Percentiles rank a stretch among this genome's conserved stretches.
Conservation (phyloP, 2,113 vertebrate genomes). For the Mastomys natalensis region DNA sequence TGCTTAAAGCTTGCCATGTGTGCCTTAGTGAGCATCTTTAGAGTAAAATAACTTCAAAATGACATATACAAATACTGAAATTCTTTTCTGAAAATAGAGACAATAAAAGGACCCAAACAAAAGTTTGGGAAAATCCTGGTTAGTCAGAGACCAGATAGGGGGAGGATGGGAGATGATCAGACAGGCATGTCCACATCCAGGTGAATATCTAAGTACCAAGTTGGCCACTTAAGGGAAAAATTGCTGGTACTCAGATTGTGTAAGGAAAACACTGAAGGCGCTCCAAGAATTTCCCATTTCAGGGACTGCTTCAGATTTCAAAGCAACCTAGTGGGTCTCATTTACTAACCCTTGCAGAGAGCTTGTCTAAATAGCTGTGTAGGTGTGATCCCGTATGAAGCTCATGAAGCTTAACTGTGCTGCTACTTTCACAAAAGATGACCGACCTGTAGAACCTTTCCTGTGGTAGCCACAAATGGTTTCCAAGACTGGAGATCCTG, state of each 20-base stretch:
- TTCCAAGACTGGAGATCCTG: not conserved
- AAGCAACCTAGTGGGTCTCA: not conserved
- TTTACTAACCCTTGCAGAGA: not conserved
- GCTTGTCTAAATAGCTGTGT: not conserved
- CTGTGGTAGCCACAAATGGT: not conserved
- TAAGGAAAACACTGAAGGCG: not conserved
- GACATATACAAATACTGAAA: too few relatives aligned
- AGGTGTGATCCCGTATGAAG: too few relatives aligned
- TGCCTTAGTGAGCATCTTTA: not conserved
- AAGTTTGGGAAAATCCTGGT: too few relatives aligned
- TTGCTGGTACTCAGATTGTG: too few relatives aligned
- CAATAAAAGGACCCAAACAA: not conserved
- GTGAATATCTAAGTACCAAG: too few relatives aligned
- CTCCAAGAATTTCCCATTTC: not conserved
- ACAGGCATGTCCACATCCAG: accelerated
- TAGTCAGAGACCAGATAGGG: not conserved
- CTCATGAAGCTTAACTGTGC: not conserved
- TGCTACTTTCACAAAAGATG: not conserved
- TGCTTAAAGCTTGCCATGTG: accelerated
- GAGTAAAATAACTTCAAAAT: slow-evolving; percentile 27
- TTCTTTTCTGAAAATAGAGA: not conserved
- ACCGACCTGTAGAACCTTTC: not conserved
- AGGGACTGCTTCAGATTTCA: not conserved
- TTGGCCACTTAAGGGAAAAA: accelerated
- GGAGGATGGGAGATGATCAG: accelerated